phyloP scores from a whole-genome alignment of 1,140 invertebrate genomes.

The Drosophila grimshawi region DNA sequence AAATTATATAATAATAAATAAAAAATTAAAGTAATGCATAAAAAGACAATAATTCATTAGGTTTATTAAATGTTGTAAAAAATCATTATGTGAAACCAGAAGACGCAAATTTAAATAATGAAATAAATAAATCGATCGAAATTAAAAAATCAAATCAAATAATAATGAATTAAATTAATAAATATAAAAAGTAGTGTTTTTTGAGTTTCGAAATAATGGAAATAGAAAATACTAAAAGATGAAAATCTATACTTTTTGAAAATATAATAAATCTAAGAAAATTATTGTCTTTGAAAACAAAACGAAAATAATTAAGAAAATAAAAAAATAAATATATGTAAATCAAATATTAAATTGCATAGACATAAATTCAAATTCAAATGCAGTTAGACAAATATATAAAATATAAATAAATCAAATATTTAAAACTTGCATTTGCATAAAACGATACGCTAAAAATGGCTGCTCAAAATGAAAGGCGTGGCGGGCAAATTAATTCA shows the following conservation, averaged over 20 bases:
- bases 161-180: constrained; percentile 40
- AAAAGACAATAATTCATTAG: constrained; percentile 2
- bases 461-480: constrained; percentile 47
- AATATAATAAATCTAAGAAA: constrained; percentile 16
- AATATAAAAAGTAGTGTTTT: constrained; percentile 21
- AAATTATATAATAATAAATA: constrained; percentile 11
- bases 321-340: constrained; percentile 17
- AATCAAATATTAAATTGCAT: constrained; percentile 24
- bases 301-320: background rate
- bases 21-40: constrained; percentile 37
- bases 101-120: too few relatives aligned
- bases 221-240: constrained; percentile 2
- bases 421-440: constrained; percentile 52
- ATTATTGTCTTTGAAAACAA: background rate
- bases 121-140: too few relatives aligned
- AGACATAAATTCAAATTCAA: constrained; percentile 34
- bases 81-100: too few relatives aligned
- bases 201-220: background rate
- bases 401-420: constrained; percentile 34
- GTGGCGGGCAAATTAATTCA: constrained; percentile 24
- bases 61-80: too few relatives aligned
- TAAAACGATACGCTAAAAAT: constrained; percentile 41
- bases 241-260: background rate
- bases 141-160: too few relatives aligned
- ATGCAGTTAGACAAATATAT: constrained; percentile 51